A percentile compares a stretch with the other conserved stretches of the same genome.
Evolutionary conservation across 2,113 vertebrate species (phyloP).

Genomic region (Antigone vipio): DNA sequence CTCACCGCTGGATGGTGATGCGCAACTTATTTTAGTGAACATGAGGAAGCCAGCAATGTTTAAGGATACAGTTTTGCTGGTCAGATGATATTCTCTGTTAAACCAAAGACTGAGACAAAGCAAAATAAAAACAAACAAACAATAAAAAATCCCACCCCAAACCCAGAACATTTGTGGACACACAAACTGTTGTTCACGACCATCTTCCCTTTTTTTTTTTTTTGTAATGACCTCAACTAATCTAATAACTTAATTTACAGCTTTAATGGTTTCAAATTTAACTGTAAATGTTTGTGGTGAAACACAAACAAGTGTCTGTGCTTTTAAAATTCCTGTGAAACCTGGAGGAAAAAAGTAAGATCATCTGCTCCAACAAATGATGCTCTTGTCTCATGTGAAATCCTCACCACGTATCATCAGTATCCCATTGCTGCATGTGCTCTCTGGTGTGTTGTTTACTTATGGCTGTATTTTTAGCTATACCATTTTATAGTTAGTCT

Average conservation of each 20-base stretch:
- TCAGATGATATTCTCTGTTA: background rate
- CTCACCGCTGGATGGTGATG: slow-evolving; percentile 28
- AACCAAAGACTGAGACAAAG: background rate
- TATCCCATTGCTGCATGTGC: background rate
- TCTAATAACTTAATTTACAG: background rate
- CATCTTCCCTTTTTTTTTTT: background rate
- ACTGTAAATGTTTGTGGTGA: background rate
- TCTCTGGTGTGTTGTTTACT: background rate
- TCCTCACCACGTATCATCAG: rapidly evolving
- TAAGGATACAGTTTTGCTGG: background rate
- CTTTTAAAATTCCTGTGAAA: background rate
- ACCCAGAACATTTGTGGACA: background rate
- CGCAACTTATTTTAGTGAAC: background rate
- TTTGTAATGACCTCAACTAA: background rate
- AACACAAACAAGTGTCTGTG: background rate
- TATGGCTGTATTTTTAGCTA: background rate
- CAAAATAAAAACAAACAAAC: too few species aligned
- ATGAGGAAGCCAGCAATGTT: rapidly evolving
- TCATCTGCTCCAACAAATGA: background rate
- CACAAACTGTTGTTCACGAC: background rate
- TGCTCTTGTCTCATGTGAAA: background rate
- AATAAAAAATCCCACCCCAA: background rate
- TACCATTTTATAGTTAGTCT: background rate
- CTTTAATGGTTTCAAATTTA: background rate
- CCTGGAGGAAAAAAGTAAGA: background rate